Base-by-base conservation (phyloP, 2,113 vertebrate genomes). In the Motacilla tschutschensis region DNA sequence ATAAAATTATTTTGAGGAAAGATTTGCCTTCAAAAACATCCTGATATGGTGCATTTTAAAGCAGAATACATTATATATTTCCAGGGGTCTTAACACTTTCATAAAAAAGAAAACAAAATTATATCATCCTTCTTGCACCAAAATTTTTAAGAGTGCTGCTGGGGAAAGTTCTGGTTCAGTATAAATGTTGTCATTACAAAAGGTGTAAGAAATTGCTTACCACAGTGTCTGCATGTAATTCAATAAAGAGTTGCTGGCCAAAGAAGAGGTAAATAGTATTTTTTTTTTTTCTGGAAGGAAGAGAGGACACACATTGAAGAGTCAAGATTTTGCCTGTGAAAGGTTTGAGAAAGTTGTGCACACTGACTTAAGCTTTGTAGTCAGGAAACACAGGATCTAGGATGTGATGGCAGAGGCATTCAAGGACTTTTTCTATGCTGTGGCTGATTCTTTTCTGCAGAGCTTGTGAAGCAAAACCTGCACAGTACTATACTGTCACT, bases 11-110 rank as follows among this genome's bases (percentile, higher is more conserved):
- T 57, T 87, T 62, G 17, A 66, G 9, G 17, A 84, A 88, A 54
- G 2, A 26, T 18, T 73, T 84, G 8, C 9, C 7, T 50, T 79
- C 53, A 75, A 66, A 81, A 83, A 9, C 73, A 54, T 87, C 59
- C 66, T 78, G 40, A 75, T 71, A 70, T 33, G 29, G n/a, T 92
- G 44, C n/a, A 50, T 91, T 91, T 94, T 74, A 86, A 67, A 83
- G 31, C 44, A 72, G 57, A 86, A 47, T 35, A 62, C 44, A 57
- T 38, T n/a, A 57, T 38, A 63, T 63, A 22, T 31, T 87, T 85
- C 20, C 28, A 82, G 69, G 10, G 13, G 18, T 53, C 20, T 57
- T 88, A 58, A 53, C 18, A n/a, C 10, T 60, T 81, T 38, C 43
- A 36, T n/a, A 41, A 47, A 53, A 35, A 40, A 22, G 4, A 5